Base-by-base conservation (phyloP, 2,888 invertebrate species). In the Trilocha varians region DNA sequence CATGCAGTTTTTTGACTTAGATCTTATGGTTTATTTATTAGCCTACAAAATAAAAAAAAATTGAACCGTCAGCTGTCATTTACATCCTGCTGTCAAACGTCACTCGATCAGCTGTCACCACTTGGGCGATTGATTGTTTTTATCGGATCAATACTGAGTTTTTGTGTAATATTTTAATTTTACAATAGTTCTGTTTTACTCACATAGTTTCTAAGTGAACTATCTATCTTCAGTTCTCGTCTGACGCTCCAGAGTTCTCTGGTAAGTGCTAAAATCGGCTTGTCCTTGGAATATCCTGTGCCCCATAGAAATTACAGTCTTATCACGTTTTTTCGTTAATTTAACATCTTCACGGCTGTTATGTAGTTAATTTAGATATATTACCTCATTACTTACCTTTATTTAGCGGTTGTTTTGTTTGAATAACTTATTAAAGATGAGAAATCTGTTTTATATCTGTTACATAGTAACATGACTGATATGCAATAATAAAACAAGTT, bases 301-400 rank as follows among this genome's bases (percentile, higher is more conserved):
- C 42, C 55, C 52, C 50, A 50, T 45, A 41, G 40, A 48, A 57
- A 57, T 50, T 50, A 45, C 48, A 53, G 59, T 65, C 59, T 67
- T 74, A 74, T 73, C 68, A 47, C 56, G 59, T 69, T 72, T 62
- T 65, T 67, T 69, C 64, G 61, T 66, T 75, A 79, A 80, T 72
- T 76, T 69, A 63, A 66, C 63, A 50, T 51, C 49, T 65, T 67
- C 61, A 62, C 47, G 64, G 60, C 51, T 45, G 32, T 52, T 63
- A 64, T 58, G 39, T 44, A 34, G 47, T 47, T 49, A 62, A 46
- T 54, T 49, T 48, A 48, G 25, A 45, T 6, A 36, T 44, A 38
- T 54, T 54, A 55, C 35, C 47, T 52, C 53, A 25, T 11, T 25
- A 11, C n/a, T n/a, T n/a, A n/a, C n/a, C n/a, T n/a, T n/a, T n/a